Base-by-base conservation (phyloP, 2,797 vertebrate genomes). In the Melanotaenia maccullochi region DNA sequence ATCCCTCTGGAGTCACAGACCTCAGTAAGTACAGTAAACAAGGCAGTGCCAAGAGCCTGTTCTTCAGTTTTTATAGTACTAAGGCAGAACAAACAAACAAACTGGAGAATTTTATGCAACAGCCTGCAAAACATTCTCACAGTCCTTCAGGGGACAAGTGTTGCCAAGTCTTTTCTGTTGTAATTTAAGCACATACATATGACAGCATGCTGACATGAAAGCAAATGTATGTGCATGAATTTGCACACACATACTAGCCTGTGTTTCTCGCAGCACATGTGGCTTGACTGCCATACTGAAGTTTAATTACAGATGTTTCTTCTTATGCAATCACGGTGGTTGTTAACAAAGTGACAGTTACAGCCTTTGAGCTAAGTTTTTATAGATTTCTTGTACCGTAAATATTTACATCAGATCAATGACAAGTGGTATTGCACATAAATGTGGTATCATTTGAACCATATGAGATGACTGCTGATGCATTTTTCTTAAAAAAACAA, bases 81-180 rank as follows among this genome's bases (percentile, higher is more conserved):
- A 59, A 73, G 78, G 79, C 83, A 89, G 87, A 88, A 75, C 81
- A 94, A 93, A 93, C 90, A 93, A 93, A 92, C 90, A 94, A 90
- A 90, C 79, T 68, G 68, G 79, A 86, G 88, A 90, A 93, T 84
- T 93, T 90, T 90, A 93, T 38, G 58, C 87, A 80, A 73, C 85
- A 83, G 79, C 68, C 82, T 84, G 83, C 40, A 40, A 88, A 88
- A 81, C 77, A 73, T 90, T 89, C 87, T 89, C 82, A 81, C 78
- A 87, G 86, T 55, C 76, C 82, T 76, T 47, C 63, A 35, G 75
- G 73, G 72, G 81, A 83, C 79, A 77, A 84, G 76, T 65, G 82
- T 59, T 85, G 79, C 76, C 66, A 76, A 83, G 74, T 83, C 71
- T 44, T 36, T 40, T 85, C 63, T 71, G 80, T 70, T 82, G 81